These are phyloP conservation scores for Ochropleura plecta DNA, from an alignment of 2,888 invertebrate genomes.

Conservation along the genomic window DNA sequence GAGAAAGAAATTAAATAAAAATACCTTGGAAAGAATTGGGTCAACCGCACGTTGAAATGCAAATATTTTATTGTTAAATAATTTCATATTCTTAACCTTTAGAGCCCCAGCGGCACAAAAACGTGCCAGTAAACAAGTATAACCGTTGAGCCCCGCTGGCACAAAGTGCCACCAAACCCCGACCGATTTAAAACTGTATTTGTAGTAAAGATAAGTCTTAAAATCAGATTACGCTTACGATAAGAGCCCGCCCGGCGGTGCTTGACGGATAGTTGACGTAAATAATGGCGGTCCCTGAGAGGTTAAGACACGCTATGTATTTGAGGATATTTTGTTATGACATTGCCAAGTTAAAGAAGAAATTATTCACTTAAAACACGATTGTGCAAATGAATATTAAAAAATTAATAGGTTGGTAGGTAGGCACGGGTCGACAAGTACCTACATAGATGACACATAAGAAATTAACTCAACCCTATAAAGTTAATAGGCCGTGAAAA, in stretches of 20 bases:
- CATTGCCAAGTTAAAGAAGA: constrained; percentile 31
- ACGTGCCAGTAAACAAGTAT: too few relatives aligned
- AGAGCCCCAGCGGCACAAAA: too few relatives aligned
- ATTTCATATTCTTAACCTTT: constrained; percentile 50
- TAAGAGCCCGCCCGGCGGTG: too few relatives aligned
- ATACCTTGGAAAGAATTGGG: constrained; percentile 52
- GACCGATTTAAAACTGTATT: too few relatives aligned
- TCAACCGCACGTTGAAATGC: constrained; percentile 53
- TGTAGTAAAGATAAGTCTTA: too few relatives aligned
- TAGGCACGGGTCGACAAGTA: not conserved
- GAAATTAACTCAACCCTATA: constrained; percentile 18
- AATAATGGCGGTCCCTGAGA: too few relatives aligned
- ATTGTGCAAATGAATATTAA: not conserved
- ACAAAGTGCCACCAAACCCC: too few relatives aligned
- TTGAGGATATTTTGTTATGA: constrained; percentile 30
- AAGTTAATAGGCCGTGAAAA: constrained; percentile 12
- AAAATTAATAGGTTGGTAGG: too few relatives aligned
- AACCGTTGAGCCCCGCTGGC: too few relatives aligned
- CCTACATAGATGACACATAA: not conserved
- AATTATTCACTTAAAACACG: constrained; percentile 37
- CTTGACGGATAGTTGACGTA: too few relatives aligned
- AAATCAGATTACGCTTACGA: too few relatives aligned
- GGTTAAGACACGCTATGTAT: constrained; percentile 51
- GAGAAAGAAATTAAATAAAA: constrained; percentile 31
- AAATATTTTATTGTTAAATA: constrained; percentile 54